These are phyloP conservation scores for Ceratina australensis DNA, from an alignment of 1,140 invertebrate genomes.

Conservation along the genomic window DNA sequence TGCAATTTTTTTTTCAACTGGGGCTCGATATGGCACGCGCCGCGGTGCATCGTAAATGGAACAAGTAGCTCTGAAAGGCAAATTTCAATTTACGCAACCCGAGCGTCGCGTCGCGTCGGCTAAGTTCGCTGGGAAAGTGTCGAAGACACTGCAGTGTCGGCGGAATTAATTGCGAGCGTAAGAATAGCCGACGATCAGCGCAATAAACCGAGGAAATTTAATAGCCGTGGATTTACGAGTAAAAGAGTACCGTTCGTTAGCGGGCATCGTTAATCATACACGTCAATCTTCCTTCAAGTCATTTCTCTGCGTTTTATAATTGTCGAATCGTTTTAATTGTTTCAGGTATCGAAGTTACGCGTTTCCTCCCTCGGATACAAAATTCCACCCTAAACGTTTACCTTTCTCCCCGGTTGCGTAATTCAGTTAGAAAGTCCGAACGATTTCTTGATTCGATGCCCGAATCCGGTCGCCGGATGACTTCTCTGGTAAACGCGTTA, in stretches of 20 bases:
- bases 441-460: too few relatives aligned
- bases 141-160: background rate
- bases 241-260: background rate
- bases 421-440: too few relatives aligned
- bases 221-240: background rate
- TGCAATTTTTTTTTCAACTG: background rate
- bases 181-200: background rate
- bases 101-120: background rate
- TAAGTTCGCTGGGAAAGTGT: background rate
- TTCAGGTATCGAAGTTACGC: too few relatives aligned
- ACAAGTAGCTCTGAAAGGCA: slow-evolving; percentile 6
- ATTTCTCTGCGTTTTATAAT: too few relatives aligned
- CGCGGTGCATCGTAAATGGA: background rate
- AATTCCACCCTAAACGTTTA: too few relatives aligned
- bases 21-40: background rate
- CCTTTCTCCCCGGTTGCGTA: too few relatives aligned
- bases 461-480: too few relatives aligned
- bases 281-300: too few relatives aligned
- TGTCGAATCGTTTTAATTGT: too few relatives aligned
- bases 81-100: slow-evolving; percentile 31
- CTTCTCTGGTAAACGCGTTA: background rate
- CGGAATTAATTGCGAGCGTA: background rate
- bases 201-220: background rate
- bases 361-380: too few relatives aligned
- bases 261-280: too few relatives aligned